Base-by-base conservation (phyloP, 1,140 invertebrate species). In the Anastatus disparis region DNA sequence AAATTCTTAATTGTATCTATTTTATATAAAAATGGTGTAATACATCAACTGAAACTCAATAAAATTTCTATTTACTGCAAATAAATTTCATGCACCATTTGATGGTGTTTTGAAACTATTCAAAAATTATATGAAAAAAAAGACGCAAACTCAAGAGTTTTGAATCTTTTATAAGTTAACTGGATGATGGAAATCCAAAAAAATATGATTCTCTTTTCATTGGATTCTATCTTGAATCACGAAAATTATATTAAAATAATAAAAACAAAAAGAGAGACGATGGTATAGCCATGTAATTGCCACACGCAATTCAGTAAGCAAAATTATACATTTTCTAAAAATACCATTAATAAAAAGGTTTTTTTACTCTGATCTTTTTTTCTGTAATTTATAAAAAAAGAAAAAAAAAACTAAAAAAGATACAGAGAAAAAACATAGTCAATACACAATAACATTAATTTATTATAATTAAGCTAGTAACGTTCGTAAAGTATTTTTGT, bases 381-480 rank as follows among this genome's bases (percentile, higher is more conserved):
- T 74, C 73, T 74, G 74, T 77, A 71, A 74, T 73, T 77, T 74
- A 73, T 70, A 74, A 76, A 78, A 78, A 73, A 77, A 73, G 63
- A 78, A 75, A 26, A 75, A 72, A 79, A 63, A n/a, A n/a, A n/a
- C n/a, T 17, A 71, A 71, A 74, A 74, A 67, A 63, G 24, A 62
- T 64, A 44, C 63, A 71, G 22, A 70, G 56, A 71, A 74, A 72
- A 72, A 35, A 72, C 53, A 64, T 70, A 67, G 63, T 67, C 70
- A 42, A 38, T 71, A 73, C 73, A 74, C 74, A 77, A 76, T 77
- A 79, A 76, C 76, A 79, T 79, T 81, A 78, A 79, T 79, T 58
- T 74, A 78, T 78, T 75, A 78, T 74, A 79, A 82, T 79, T 79
- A 80, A 71, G 77, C 77, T 81, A 81, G n/a, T 81, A 82, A 81